Evolutionary conservation across 2,888 invertebrate species (phyloP), one percentile per base, ranked within the genome.

Genomic region (Morinoia aosen): DNA sequence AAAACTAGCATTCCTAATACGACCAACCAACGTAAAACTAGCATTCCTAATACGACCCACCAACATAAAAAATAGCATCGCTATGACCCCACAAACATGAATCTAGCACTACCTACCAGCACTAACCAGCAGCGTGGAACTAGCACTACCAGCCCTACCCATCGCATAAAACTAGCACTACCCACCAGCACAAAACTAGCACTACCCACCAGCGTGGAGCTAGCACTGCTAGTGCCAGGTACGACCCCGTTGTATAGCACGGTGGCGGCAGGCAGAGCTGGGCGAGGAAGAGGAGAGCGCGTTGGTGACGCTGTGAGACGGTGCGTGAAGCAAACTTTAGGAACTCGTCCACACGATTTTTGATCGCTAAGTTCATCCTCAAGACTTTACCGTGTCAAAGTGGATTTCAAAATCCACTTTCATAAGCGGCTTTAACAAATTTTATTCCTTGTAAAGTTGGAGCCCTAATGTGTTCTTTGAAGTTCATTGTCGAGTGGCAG

Each of bases 171-270:
- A n/a, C n/a, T 64, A 76, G 76, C 76, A 76, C 76, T 76, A 33
- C 76, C 19, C 12, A 19, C 19, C 61, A 61, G 1, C 25, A 90
- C 90, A 40, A 11, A 48, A 90, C 88, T 39, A 39, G 14, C 90
- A 90, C n/a, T 12, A 97, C 96, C 96, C 96, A 97, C 97, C 97
- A 97, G 95, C 57, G 97, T 97, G 33, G 97, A 96, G 95, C 97
- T 97, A 90, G 97, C 97, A 95, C 96, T 97, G 96, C 95, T 96
- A 95, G 97, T 95, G 97, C 97, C 97, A 97, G 98, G 88, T 57
- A 91, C 58, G 98, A 98, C 64, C 97, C 98, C 97, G 97, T 98
- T 96, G 96, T 96, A 96, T 96, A 96, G 96, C 64, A 96, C 96
- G 91, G 95, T 96, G 90, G 96, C 95, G 48, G 96, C 95, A 39